Percentiles rank a stretch among this genome's conserved stretches.
phyloP scores from a whole-genome alignment of 1,140 invertebrate species.

The Charaxes varanes region DNA sequence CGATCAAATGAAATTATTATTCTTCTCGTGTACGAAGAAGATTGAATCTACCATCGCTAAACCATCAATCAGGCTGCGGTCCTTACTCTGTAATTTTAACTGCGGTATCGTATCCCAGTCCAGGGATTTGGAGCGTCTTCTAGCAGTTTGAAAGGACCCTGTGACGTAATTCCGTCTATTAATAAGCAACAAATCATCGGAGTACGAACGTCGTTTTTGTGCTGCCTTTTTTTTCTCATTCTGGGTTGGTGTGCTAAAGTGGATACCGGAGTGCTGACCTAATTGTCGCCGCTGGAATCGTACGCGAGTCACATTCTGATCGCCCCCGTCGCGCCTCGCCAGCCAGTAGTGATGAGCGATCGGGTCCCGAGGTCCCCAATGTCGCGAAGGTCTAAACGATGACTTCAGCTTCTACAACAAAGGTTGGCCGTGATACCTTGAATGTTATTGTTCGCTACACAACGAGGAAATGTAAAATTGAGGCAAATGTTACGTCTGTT shows the following conservation, averaged over 20 bases:
- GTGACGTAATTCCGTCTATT: conserved; percentile 33
- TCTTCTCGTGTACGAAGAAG: not conserved
- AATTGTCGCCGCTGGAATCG: conserved; percentile 33
- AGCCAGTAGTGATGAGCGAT: conserved; percentile 77
- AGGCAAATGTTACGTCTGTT: conserved; percentile 13
- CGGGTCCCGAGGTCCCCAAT: conserved; percentile 78
- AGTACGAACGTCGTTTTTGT: conserved; percentile 38
- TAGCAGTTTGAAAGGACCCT: conserved; percentile 13
- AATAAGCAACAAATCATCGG: conserved; percentile 46
- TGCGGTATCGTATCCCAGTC: conserved; percentile 24
- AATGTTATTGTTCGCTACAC: not conserved
- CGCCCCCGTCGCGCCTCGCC: conserved; percentile 55
- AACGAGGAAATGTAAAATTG: conserved; percentile 6
- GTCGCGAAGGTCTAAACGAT: conserved; percentile 74
- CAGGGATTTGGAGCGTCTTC: conserved; percentile 39
- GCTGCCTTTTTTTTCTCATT: conserved; percentile 1
- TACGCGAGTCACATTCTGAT: conserved; percentile 25
- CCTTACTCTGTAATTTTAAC: conserved; percentile 9
- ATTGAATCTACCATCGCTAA: not conserved
- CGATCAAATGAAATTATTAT: conserved; percentile 15
- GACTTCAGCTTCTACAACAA: conserved; percentile 74
- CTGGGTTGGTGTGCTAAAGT: conserved; percentile 15
- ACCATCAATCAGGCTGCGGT: not conserved
- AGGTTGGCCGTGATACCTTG: too few species aligned
- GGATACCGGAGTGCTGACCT: conserved; percentile 39